Evolutionary conservation across 1,140 invertebrate genomes (phyloP), one percentile per base, ranked within the genome.

Genomic region (Anastatus disparis): DNA sequence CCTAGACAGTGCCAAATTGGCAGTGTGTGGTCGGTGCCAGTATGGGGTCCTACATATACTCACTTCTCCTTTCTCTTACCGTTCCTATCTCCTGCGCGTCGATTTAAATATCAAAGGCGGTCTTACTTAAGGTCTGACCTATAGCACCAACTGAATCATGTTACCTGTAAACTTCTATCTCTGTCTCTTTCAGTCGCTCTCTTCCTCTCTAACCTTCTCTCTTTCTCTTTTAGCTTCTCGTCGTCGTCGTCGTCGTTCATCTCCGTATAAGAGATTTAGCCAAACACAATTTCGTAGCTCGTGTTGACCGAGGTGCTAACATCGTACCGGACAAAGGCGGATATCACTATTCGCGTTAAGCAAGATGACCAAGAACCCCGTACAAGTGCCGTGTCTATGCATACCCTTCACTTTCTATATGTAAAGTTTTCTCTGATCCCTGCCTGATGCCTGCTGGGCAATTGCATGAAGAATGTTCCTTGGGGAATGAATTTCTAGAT

Each of bases 61-160:
- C 26, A n/a, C 12, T 6, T n/a, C 8, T 9, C 35, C 17, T 31
- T 24, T 53, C 29, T 50, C 68, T n/a, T n/a, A n/a, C n/a, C 52
- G 20, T 22, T 20, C 58, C 20, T n/a, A 61, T 15, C 40, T n/a
- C 15, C 2, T 10, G 17, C 26, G 26, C n/a, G 72, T 63, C 81
- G 81, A 85, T 85, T 85, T 85, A 84, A 85, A 85, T 85, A 85
- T 85, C 84, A 85, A 85, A 85, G 84, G 84, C 82, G 83, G 84
- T 35, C 31, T 35, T 4, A 10, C 81, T 83, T 82, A 84, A 20
- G 55, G 27, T 85, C 82, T 85, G 84, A 85, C 84, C 84, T 85
- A 85, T 83, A 85, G 83, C 83, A 85, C 61, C 83, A n/a, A 80
- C 78, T 83, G 84, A 86, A 86, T 86, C 84, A 83, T 86, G 82